phyloP scores from a whole-genome alignment of 2,888 invertebrate species.

The Rotaria sp. region DNA sequence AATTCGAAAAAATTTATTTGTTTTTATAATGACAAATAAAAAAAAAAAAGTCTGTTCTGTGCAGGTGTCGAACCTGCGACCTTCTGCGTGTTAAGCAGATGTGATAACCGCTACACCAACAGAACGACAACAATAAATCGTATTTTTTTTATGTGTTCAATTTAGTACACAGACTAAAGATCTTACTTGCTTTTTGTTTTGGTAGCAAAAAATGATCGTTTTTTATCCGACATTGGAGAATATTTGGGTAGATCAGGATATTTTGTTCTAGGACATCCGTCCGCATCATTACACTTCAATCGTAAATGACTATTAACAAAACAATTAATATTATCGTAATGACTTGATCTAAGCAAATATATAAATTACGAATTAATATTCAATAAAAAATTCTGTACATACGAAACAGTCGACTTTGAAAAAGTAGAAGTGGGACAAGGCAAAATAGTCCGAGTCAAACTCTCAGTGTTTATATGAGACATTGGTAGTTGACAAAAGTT shows the following conservation, averaged over 20 bases:
- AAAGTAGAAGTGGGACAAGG: too few species aligned
- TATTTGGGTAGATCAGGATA: neutral
- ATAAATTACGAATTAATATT: too few species aligned
- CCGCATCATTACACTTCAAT: too few species aligned
- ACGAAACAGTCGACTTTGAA: too few species aligned
- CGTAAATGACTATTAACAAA: too few species aligned
- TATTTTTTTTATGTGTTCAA: neutral
- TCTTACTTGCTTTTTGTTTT: neutral
- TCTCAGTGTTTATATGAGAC: too few species aligned
- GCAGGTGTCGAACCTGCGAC: conserved; percentile 17
- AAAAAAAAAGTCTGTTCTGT: neutral
- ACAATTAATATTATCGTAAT: too few species aligned
- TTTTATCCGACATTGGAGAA: neutral
- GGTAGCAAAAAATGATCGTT: neutral
- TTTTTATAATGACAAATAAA: neutral
- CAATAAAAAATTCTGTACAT: too few species aligned
- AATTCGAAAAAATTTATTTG: too few species aligned
- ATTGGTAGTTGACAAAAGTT: neutral
- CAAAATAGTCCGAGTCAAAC: too few species aligned
- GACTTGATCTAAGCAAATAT: too few species aligned
- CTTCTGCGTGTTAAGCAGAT: conserved; percentile 17
- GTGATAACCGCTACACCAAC: conserved; percentile 17
- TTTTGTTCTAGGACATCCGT: neutral
- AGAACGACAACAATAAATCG: neutral
- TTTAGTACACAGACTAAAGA: neutral